Conservation (phyloP, 2,888 invertebrate genomes). For the Dasypogon diadema region DNA sequence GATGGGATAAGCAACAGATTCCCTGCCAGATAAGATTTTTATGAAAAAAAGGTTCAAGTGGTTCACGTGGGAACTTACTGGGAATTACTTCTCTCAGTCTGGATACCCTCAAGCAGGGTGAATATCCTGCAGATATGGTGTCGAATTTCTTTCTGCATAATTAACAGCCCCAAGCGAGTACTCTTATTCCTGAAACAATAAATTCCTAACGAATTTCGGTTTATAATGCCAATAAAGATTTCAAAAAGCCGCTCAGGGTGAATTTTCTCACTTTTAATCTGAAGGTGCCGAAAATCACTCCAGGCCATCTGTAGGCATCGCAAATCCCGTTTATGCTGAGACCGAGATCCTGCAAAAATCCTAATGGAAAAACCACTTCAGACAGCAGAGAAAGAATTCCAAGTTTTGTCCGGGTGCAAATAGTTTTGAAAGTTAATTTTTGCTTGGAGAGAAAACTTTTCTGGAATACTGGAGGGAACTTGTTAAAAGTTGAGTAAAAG, state of each 20-base stretch:
- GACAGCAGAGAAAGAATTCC: too few species aligned
- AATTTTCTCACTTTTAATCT: too few species aligned
- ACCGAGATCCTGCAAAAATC: not conserved
- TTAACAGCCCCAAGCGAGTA: constrained; percentile 3
- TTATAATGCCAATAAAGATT: constrained; percentile 40
- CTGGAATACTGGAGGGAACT: too few species aligned
- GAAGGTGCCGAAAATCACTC: too few species aligned
- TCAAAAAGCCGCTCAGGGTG: not conserved
- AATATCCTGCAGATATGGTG: constrained; percentile 26
- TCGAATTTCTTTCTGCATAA: constrained; percentile 44
- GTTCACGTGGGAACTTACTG: constrained; percentile 17
- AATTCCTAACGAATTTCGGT: constrained; percentile 6
- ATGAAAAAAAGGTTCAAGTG: not conserved
- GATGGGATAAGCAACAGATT: constrained; percentile 27
- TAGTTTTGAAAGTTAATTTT: not conserved
- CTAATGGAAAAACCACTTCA: not conserved
- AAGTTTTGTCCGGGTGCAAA: not conserved
- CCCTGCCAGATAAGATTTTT: constrained; percentile 17
- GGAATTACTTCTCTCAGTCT: not conserved
- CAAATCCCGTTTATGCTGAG: not conserved
- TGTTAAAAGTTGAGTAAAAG: too few species aligned
- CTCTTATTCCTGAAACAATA: not conserved
- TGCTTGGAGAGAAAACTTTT: not conserved
- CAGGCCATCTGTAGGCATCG: too few species aligned
- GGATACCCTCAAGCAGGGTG: not conserved